Percentiles rank a stretch among this genome's conserved stretches.
Evolutionary conservation across 2,113 vertebrate species (phyloP).

Genomic region (Salvelinus fontinalis): DNA sequence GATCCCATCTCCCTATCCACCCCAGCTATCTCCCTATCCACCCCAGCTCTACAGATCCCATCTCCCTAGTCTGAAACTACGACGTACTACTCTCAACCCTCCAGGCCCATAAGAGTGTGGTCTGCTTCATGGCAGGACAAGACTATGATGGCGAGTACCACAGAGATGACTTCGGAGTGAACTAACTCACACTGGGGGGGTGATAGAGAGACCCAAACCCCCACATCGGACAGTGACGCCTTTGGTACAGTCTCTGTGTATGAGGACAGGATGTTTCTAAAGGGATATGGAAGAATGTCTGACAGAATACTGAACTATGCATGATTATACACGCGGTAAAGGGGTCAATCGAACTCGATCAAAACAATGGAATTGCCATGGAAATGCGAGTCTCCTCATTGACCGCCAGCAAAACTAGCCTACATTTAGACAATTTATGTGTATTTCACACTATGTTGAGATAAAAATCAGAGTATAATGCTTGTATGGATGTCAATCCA

Average conservation of each 20-base stretch:
- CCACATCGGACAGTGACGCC: slow-evolving; percentile 80
- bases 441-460: no score
- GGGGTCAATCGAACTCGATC: not conserved
- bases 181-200: slow-evolving; percentile 83
- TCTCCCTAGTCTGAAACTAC: slow-evolving; percentile 90
- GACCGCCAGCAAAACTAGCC: no score
- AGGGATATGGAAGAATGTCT: slow-evolving; percentile 80
- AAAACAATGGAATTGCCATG: not conserved
- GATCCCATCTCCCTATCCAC: no score
- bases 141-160: slow-evolving; percentile 85
- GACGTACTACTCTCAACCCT: slow-evolving; percentile 75
- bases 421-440: no score
- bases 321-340: not conserved
- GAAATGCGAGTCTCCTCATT: not conserved
- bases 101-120: slow-evolving; percentile 80
- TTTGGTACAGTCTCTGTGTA: slow-evolving; percentile 85
- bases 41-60: slow-evolving; percentile 69
- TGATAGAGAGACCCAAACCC: slow-evolving; percentile 78
- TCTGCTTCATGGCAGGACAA: slow-evolving; percentile 88
- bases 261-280: slow-evolving; percentile 85
- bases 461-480: no score
- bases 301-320: slow-evolving; percentile 76
- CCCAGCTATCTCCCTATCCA: slow-evolving; percentile 62
- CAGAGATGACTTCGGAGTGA: slow-evolving; percentile 77
- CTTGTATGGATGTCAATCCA: no score